Percentiles rank a stretch among this genome's conserved stretches.
Evolutionary conservation across 2,797 vertebrate genomes (phyloP).

Genomic region (Coendou prehensilis): DNA sequence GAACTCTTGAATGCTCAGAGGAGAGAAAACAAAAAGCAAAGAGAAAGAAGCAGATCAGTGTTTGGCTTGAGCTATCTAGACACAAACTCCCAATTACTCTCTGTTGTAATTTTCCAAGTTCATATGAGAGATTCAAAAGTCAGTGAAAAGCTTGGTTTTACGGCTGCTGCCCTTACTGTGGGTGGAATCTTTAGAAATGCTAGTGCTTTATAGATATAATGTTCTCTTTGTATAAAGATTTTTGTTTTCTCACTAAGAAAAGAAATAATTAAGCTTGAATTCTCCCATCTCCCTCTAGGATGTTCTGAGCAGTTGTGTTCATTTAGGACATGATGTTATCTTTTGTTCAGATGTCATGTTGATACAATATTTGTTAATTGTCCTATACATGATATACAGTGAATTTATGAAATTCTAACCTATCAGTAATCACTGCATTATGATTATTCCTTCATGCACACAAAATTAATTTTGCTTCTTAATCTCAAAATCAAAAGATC

Average conservation of each 20-base stretch:
- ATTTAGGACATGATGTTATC: slow-evolving; percentile 33
- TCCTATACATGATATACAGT: not conserved
- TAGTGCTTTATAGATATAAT: slow-evolving; percentile 49
- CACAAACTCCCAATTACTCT: slow-evolving; percentile 20
- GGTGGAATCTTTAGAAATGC: slow-evolving; percentile 73
- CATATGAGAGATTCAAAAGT: slow-evolving; percentile 33
- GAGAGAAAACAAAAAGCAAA: not conserved
- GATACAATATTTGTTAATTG: slow-evolving; percentile 28
- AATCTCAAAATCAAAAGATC: slow-evolving; percentile 20
- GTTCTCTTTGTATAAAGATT: slow-evolving; percentile 70
- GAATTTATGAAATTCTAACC: not conserved
- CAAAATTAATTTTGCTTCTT: slow-evolving; percentile 50
- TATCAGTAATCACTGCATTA: not conserved
- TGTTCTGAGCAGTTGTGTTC: slow-evolving; percentile 57
- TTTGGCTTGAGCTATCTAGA: slow-evolving; percentile 27
- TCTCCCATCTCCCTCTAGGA: slow-evolving; percentile 26
- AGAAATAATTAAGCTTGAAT: slow-evolving; percentile 68
- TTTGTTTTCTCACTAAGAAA: slow-evolving; percentile 70
- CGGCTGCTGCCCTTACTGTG: slow-evolving; percentile 33
- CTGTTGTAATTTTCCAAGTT: slow-evolving; percentile 67
- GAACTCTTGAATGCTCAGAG: not conserved
- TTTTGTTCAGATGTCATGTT: slow-evolving; percentile 27
- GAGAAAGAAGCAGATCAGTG: slow-evolving; percentile 23
- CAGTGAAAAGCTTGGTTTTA: slow-evolving; percentile 58
- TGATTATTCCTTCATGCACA: not conserved